A percentile compares a stretch with the other conserved stretches of the same genome.
Evolutionary conservation across 2,113 vertebrate genomes (phyloP).

Genomic region (Taurulus bubalis): DNA sequence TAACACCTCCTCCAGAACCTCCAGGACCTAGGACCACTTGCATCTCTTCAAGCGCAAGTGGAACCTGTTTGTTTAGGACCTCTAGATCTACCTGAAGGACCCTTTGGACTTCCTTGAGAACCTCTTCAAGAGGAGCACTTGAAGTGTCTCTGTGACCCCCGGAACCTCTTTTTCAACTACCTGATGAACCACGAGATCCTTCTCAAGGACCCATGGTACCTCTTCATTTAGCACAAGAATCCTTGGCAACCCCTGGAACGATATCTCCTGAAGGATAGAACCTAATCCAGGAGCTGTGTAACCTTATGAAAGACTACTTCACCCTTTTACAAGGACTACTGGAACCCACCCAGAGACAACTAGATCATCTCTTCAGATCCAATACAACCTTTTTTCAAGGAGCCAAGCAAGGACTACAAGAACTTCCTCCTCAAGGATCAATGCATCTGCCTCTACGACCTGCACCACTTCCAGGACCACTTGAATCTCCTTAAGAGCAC

Average conservation of each 20-base stretch:
- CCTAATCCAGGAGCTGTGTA: neutral
- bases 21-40: neutral
- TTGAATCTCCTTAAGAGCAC: neutral
- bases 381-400: neutral
- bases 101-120: neutral
- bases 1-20: neutral
- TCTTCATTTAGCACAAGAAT: neutral
- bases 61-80: neutral
- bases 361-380: neutral
- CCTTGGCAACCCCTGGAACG: neutral
- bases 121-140: neutral
- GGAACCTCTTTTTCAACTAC: neutral
- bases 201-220: neutral
- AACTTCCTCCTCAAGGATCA: neutral
- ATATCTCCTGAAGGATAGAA: neutral
- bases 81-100: neutral
- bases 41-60: neutral
- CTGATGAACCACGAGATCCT: neutral
- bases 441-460: neutral
- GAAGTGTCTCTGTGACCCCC: neutral
- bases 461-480: neutral
- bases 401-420: neutral
- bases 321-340: neutral
- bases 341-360: neutral
- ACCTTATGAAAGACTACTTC: neutral